phyloP scores from a whole-genome alignment of 1,140 invertebrate species.

The Dendrolimus punctatus region DNA sequence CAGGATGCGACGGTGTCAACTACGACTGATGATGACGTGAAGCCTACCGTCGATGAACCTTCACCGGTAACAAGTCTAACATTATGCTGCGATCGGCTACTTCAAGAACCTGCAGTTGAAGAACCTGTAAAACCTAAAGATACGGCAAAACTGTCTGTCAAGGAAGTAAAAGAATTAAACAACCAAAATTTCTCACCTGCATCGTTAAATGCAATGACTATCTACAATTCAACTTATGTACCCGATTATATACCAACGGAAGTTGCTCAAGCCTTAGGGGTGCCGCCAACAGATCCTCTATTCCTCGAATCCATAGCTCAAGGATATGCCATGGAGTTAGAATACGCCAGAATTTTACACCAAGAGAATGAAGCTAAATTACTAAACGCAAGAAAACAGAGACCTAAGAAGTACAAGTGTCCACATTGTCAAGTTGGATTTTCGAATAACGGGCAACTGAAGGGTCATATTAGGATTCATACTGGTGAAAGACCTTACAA shows the following conservation, averaged over 20 bases:
- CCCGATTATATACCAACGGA: slow-evolving; percentile 59
- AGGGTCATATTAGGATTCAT: slow-evolving; percentile 92
- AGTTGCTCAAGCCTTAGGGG: slow-evolving; percentile 66
- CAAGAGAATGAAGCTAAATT: slow-evolving; percentile 78
- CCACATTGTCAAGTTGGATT: slow-evolving; percentile 91
- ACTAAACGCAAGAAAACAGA: slow-evolving; percentile 79
- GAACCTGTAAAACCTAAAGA: slow-evolving; percentile 1
- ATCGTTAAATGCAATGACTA: slow-evolving; percentile 8
- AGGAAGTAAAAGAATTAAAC: slow-evolving; percentile 9
- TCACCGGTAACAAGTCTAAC: slow-evolving; percentile 48
- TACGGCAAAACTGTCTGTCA: slow-evolving; percentile 10
- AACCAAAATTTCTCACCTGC: slow-evolving; percentile 9
- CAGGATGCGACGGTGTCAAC: slow-evolving; percentile 73
- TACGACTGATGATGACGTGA: slow-evolving; percentile 52
- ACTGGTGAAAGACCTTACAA: slow-evolving; percentile 92
- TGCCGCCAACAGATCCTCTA: slow-evolving; percentile 66
- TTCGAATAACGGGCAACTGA: slow-evolving; percentile 94
- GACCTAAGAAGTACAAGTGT: slow-evolving; percentile 92
- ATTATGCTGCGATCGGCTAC: slow-evolving; percentile 48
- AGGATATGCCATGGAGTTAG: slow-evolving; percentile 75
- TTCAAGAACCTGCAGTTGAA: slow-evolving; percentile 33
- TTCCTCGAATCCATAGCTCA: slow-evolving; percentile 70
- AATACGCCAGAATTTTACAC: slow-evolving; percentile 77
- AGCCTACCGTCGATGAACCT: slow-evolving; percentile 15
- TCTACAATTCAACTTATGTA: slow-evolving; percentile 35